Evolutionary conservation across 2,888 invertebrate genomes (phyloP), one percentile per base, ranked within the genome.

Genomic region (Drosophila kanekoi): DNA sequence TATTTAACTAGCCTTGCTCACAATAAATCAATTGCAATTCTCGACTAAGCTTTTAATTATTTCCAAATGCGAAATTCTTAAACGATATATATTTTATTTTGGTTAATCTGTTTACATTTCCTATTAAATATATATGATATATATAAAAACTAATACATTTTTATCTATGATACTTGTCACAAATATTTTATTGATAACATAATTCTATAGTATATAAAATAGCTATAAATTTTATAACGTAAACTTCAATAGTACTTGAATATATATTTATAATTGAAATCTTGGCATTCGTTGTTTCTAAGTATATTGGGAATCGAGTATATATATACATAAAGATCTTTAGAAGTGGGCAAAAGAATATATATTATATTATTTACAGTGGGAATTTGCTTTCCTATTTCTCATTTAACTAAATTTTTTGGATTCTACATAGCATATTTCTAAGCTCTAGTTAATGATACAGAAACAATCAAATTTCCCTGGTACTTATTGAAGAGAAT

Each of bases 21-120:
- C 18, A 71, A 59, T 72, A 66, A 72, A 71, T 72, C 33, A 48
- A 41, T 48, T 65, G 35, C 33, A 53, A 65, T 53, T 54, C 45
- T 47, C 53, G 28, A 61, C 6, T 8, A 33, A 18, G 1, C n/a
- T 44, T 45, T 18, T 9, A 13, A 57, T 35, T 35, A 18, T 18
- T 40, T 28, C 8, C 28, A 28, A 28, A 8, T 8, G 28, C 28
- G 2, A 28, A 28, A 28, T 28, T 13, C 4, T 10, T 10, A 41
- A 38, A 37, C 18, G 1, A 38, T 38, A 13, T 9, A 6, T 28
- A 23, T 23, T 5, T 23, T 18, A 32, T 28, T 33, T 35, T 14
- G 9, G 33, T 28, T 28, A 8, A 28, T 8, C 8, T 28, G 28
- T 28, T 28, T 23, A 8, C 28, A n/a, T 40, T 57, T 32, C 38